A percentile compares a stretch with the other conserved stretches of the same genome.
Evolutionary conservation across 2,113 vertebrate species (phyloP).

Genomic region (Hemibagrus wyckioides): DNA sequence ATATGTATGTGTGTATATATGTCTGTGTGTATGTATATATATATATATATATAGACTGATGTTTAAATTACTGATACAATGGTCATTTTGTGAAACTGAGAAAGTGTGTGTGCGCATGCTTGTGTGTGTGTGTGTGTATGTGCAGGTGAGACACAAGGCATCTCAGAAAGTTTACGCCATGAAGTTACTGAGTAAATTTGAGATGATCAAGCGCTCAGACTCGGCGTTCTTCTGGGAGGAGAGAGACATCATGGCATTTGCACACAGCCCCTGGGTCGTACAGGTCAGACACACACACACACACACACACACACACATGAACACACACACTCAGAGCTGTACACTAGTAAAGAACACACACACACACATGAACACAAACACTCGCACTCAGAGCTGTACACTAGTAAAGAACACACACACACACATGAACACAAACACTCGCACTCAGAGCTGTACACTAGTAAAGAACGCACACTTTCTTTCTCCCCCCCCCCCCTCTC

Average conservation of each 20-base stretch:
- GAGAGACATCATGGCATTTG: slow-evolving; percentile 97
- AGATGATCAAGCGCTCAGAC: slow-evolving; percentile 99
- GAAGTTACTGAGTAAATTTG: slow-evolving; percentile 99
- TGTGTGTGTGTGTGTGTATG: background rate
- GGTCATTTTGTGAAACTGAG: background rate
- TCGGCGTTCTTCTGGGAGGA: slow-evolving; percentile 99
- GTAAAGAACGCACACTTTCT: no score
- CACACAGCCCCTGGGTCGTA: slow-evolving; percentile 97
- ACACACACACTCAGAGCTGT: background rate
- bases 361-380: no score
- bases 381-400: no score
- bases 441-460: no score
- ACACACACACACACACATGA: slow-evolving; percentile 15
- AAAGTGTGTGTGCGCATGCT: background rate
- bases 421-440: no score
- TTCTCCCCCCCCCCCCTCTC: no score
- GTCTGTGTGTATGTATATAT: no score
- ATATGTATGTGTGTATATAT: no score
- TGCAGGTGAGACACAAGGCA: slow-evolving; percentile 92
- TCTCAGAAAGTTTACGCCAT: slow-evolving; percentile 97
- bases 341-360: background rate
- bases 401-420: background rate
- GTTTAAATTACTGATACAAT: no score
- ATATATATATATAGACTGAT: no score
- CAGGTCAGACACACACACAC: slow-evolving; percentile 77